Conservation (phyloP, 1,140 invertebrate genomes). For the Meloidogyne floridensis region DNA sequence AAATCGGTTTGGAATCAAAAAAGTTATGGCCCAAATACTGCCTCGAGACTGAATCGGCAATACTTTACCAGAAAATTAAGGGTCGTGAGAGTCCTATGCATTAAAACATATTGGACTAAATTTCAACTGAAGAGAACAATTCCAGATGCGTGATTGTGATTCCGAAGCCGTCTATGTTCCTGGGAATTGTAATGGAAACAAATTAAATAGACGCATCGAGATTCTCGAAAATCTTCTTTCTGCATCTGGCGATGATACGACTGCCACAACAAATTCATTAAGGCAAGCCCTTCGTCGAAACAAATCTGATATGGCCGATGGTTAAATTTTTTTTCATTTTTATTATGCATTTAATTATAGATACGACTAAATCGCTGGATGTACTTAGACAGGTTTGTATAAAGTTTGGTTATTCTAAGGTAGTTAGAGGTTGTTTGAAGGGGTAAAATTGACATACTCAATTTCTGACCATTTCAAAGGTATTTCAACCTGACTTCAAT, state of each 20-base stretch:
- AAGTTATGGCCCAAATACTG: no score
- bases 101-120: no score
- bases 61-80: no score
- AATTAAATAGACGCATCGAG: slow-evolving; percentile 53
- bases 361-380: slow-evolving; percentile 48
- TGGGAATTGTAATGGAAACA: slow-evolving; percentile 56
- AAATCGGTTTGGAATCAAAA: no score
- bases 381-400: slow-evolving; percentile 46
- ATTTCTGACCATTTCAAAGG: slow-evolving; percentile 30
- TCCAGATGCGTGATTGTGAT: slow-evolving; percentile 5
- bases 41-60: no score
- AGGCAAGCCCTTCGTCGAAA: slow-evolving; percentile 54
- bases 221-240: slow-evolving; percentile 51
- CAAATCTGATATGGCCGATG: slow-evolving; percentile 58
- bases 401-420: background rate
- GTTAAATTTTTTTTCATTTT: no score
- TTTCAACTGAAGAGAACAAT: no score
- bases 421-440: background rate
- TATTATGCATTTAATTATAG: no score
- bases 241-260: slow-evolving; percentile 54
- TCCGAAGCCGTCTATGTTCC: slow-evolving; percentile 15
- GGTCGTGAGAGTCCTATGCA: no score
- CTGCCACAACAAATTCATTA: slow-evolving; percentile 56
- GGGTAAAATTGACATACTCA: background rate
- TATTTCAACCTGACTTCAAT: slow-evolving; percentile 58